Base-by-base conservation (phyloP, 2,113 vertebrate genomes). In the Collichthys lucidus region DNA sequence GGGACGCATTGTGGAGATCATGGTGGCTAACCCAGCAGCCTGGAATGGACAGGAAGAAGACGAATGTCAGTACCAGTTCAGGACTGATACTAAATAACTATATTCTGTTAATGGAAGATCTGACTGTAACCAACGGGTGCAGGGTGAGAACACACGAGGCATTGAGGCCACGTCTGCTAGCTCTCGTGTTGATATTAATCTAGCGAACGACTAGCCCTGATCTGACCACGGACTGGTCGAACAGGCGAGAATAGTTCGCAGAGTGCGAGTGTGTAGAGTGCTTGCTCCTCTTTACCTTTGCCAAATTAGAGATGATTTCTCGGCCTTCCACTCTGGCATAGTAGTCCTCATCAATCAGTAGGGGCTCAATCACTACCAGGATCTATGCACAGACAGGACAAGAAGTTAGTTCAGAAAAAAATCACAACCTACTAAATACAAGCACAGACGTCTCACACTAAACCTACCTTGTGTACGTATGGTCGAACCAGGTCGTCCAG, bases 331-430 rank as follows among this genome's bases (percentile, higher is more conserved):
- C 98, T 96, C 98, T 96, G 88, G 98, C 98, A 57, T 99, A 99
- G 87, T 99, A 99, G 86, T 99, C 98, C 94, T 99, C 98, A 97
- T 99, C 98, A 92, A 99, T 99, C 92, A 99, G 92, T 84, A 99
- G 84, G 0, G 98, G 98, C 86, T 99, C 98, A 77, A 99, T 99
- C 84, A 99, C 98, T 71, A 99, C 98, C 89, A 99, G 96, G 67
- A 99, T 99, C 98, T 99, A 85, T 62, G 71, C 56, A 42, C 74
- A 76, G 4, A 77, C 12, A 31, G 0, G 4, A 31, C 0, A 22
- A 0, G 1, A 3, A 5, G 47, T 68, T 16, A 56, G 40, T 4
- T 64, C 8, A 0, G 29, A n/a, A 19, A 15, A 15, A 56, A 40
- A 56, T 56, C 17, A 17, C 24, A 55, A 11, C 4, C 2, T 15